Base-by-base conservation (phyloP, 2,888 invertebrate species). In the Timema cristinae region DNA sequence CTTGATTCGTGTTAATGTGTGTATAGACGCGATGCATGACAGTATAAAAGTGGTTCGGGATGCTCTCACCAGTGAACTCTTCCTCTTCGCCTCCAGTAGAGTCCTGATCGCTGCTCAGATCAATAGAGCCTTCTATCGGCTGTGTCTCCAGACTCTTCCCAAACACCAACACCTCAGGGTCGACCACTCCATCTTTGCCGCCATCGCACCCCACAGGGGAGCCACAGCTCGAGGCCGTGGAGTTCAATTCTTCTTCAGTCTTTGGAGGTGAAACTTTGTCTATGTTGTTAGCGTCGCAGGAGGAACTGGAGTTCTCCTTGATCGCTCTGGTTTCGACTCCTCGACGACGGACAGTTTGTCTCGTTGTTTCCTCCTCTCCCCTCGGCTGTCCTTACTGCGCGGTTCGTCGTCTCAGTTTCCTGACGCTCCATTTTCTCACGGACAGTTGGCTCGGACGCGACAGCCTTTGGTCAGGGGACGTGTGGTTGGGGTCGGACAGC, bases 21-120 rank as follows among this genome's bases (percentile, higher is more conserved):
- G 32, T 32, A 32, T 32, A 32, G 4, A 32, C 32, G 32, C 32
- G 32, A 32, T 32, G 32, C 32, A 32, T 4, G 32, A 32, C 32
- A 32, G 32, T 32, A 1, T 32, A 32, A 1, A 32, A 32, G 32
- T 32, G 1, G 32, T 32, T 32, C 4, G 32, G 32, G 32, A 32
- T 32, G 32, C 32, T 32, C 32, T 32, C 4, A 78, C 81, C 85
- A 73, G 85, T 81, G 67, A 67, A 56, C 51, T 86, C 85, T 73
- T 91, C 91, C 6, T 86, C 86, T 78, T 93, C 93, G 0, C 92
- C 93, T 73, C 91, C 93, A 0, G 93, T 93, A 0, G 93, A 93
- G 79, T 94, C 93, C 79, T 93, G 92, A 83, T 93, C 93, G 9
- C 92, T 86, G 77, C 85, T 86, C 70, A 87, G 79, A 78, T 86